Base-by-base conservation (phyloP, 2,113 vertebrate species). In the Caracal caracal region DNA sequence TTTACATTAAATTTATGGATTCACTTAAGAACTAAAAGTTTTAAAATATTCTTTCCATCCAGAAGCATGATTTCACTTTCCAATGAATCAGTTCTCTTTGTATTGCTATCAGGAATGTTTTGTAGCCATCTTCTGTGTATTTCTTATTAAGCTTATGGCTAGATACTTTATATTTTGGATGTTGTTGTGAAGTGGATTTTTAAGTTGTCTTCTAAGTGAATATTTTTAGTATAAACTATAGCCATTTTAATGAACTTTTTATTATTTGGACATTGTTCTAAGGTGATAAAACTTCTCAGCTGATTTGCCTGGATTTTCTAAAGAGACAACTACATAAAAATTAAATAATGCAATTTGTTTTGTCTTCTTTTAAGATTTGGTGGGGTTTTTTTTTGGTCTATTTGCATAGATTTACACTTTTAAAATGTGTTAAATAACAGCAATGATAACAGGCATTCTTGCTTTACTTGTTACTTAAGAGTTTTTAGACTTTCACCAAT, bases 161-260 rank as follows among this genome's bases (percentile, higher is more conserved):
- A 63, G 24, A 22, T 90, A 70, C 30, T 80, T 79, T 83, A 94
- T 19, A 88, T 79, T 84, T 75, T 73, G 9, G 56, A 49, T 68
- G 10, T 30, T 79, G 9, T 84, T 68, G 2, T 30, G 8, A 93
- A 65, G 4, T 93, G 8, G 2, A 80, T 47, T 86, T 95, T 96
- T 30, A 24, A 65, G 40, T 71, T 81, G 16, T 90, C 90, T 96
- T 82, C 28, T 81, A 76, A 82, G 86, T 86, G 47, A 89, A 37
- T 51, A 30, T 65, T 90, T 90, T 87, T 85, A 84, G 13, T 65
- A 59, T 95, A n/a, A 96, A 47, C 61, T 47, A 24, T 22, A 66
- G 20, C 47, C 93, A 17, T 80, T 89, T 96, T 73, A 56, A 35
- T 85, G 40, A 51, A 30, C 40, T 68, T 10, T 51, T 85, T 80